Percentiles rank a stretch among this genome's conserved stretches.
These are phyloP conservation scores for Leucopsar rothschildi DNA, from an alignment of 2,113 vertebrate species.

Conservation along the genomic window DNA sequence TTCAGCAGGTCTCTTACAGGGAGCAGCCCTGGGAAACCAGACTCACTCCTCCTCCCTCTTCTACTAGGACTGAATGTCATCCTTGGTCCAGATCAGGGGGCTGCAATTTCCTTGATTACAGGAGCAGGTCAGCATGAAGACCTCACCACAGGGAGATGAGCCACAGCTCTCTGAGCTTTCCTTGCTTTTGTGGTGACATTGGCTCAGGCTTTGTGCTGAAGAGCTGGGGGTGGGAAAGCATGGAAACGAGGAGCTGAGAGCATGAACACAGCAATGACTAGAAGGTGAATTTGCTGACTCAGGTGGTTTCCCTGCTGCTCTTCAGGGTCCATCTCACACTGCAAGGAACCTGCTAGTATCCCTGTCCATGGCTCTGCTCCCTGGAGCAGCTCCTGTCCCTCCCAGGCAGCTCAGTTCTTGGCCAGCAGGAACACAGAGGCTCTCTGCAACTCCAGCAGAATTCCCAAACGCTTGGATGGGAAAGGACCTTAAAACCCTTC, in stretches of 20 bases:
- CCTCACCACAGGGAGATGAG: background rate
- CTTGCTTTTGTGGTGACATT: background rate
- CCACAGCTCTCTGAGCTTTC: background rate
- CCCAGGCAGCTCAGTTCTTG: background rate
- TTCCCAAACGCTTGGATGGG: slow-evolving; percentile 18
- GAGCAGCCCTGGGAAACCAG: background rate
- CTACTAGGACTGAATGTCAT: background rate
- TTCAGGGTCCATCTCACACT: background rate
- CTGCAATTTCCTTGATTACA: background rate
- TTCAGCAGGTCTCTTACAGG: background rate
- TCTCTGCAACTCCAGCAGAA: background rate
- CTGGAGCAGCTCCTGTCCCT: background rate
- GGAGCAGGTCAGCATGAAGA: background rate
- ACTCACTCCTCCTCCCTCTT: background rate
- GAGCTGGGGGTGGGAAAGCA: background rate
- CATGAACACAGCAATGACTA: background rate
- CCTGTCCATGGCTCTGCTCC: background rate
- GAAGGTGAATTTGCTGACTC: background rate
- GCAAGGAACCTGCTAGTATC: background rate
- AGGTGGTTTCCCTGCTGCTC: background rate
- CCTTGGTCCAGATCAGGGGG: background rate
- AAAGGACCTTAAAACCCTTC: slow-evolving; percentile 21
- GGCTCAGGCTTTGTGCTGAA: background rate
- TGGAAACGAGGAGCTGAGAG: background rate
- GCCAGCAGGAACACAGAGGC: background rate